Conservation (phyloP, 2,113 vertebrate species). For the Oenanthe melanoleuca region DNA sequence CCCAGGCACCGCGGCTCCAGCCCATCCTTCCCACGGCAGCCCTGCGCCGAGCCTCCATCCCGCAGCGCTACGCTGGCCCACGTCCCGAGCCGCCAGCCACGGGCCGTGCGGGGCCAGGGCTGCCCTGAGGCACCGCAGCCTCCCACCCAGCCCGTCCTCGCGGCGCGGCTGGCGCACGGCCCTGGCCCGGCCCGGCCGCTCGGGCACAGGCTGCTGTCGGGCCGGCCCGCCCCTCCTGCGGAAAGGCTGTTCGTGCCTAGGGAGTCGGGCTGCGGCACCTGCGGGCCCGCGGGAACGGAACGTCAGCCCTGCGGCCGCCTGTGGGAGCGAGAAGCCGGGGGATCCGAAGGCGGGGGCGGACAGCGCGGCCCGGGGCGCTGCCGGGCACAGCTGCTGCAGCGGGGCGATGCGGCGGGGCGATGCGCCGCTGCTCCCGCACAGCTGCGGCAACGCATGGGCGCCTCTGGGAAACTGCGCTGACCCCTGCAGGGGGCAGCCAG, state of each 20-base stretch:
- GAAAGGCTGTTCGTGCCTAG: not conserved
- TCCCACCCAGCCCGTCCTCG: not conserved
- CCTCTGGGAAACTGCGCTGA: too few species aligned
- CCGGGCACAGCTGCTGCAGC: not conserved
- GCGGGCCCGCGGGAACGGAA: not conserved
- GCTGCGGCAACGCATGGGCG: fast-evolving
- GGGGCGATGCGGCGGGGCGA: too few species aligned
- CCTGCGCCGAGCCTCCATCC: not conserved
- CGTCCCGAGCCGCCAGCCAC: not conserved
- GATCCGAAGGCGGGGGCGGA: fast-evolving
- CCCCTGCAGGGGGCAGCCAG: not conserved
- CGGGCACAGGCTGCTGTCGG: fast-evolving
- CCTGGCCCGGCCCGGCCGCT: too few species aligned
- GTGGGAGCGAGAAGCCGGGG: too few species aligned
- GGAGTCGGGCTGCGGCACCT: fast-evolving
- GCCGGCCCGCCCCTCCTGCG: not conserved
- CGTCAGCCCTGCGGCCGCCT: not conserved
- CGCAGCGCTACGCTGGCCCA: fast-evolving
- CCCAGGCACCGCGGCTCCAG: not conserved
- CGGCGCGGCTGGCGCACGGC: not conserved
- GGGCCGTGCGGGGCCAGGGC: fast-evolving
- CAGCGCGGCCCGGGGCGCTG: too few species aligned
- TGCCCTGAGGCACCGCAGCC: not conserved
- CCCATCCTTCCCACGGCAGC: not conserved
- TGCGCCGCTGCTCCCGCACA: fast-evolving